These are phyloP conservation scores for Megaustenia siamemsis DNA, from an alignment of 2,888 invertebrate species.

Conservation along the genomic window DNA sequence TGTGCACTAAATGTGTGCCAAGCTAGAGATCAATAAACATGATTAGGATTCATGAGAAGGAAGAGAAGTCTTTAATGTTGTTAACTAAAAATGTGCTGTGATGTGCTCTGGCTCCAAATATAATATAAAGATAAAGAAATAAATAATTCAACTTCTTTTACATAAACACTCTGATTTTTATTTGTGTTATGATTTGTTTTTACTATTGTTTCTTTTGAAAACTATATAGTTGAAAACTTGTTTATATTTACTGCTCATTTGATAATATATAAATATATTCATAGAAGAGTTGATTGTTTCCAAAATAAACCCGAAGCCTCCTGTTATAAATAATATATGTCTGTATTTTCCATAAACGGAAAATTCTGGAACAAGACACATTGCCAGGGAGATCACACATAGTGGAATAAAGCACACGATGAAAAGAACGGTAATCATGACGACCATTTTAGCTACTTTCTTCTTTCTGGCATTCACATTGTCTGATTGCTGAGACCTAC, in stretches of 20 bases:
- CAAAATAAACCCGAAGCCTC: neutral
- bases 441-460: neutral
- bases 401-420: neutral
- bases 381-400: neutral
- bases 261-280: conserved; percentile 17
- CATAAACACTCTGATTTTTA: too few relatives aligned
- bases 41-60: too few relatives aligned
- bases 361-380: neutral
- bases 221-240: neutral
- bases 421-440: neutral
- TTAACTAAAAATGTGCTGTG: too few relatives aligned
- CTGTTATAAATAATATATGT: neutral
- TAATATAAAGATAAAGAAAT: too few relatives aligned
- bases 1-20: too few relatives aligned
- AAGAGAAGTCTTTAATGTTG: too few relatives aligned
- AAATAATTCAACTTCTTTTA: too few relatives aligned
- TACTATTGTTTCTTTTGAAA: neutral
- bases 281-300: neutral
- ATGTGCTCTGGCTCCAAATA: too few relatives aligned
- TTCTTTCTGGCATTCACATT: neutral
- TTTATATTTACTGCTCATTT: conserved; percentile 3
- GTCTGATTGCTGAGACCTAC: neutral
- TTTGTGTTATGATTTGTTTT: too few relatives aligned
- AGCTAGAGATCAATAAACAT: too few relatives aligned
- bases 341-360: neutral